Evolutionary conservation across 2,888 invertebrate species (phyloP).

Genomic region (Diaprepes abbreviatus): DNA sequence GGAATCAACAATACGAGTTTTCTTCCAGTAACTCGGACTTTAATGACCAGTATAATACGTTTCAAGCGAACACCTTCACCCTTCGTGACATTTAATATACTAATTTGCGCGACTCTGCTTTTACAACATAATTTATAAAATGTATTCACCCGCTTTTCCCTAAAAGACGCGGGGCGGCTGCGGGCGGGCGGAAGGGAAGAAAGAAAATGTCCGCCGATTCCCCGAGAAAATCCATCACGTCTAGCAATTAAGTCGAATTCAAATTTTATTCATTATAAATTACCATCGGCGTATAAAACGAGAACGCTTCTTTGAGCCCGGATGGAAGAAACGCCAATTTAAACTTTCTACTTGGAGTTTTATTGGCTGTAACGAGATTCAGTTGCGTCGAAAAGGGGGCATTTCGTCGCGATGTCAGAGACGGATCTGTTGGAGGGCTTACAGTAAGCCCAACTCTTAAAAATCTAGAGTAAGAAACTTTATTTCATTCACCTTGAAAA

Average conservation of each 20-base stretch:
- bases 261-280: slow-evolving; percentile 70
- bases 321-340: slow-evolving; percentile 68
- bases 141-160: slow-evolving; percentile 61
- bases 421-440: too few relatives aligned
- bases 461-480: too few relatives aligned
- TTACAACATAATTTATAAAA: slow-evolving; percentile 65
- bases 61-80: too few relatives aligned
- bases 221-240: slow-evolving; percentile 66
- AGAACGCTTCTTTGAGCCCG: slow-evolving; percentile 63
- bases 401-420: too few relatives aligned
- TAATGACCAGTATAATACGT: too few relatives aligned
- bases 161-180: not conserved
- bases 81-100: too few relatives aligned
- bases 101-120: slow-evolving; percentile 29
- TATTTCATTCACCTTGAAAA: too few relatives aligned
- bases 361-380: slow-evolving; percentile 48
- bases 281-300: slow-evolving; percentile 67
- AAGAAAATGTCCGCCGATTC: slow-evolving; percentile 51
- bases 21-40: too few relatives aligned
- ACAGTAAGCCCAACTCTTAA: too few relatives aligned
- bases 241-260: slow-evolving; percentile 69
- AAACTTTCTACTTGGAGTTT: slow-evolving; percentile 63
- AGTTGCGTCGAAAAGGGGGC: slow-evolving; percentile 19
- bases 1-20: too few relatives aligned
- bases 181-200: slow-evolving; percentile 32